phyloP scores from a whole-genome alignment of 2,888 invertebrate genomes.

The Diarsia mendica region DNA sequence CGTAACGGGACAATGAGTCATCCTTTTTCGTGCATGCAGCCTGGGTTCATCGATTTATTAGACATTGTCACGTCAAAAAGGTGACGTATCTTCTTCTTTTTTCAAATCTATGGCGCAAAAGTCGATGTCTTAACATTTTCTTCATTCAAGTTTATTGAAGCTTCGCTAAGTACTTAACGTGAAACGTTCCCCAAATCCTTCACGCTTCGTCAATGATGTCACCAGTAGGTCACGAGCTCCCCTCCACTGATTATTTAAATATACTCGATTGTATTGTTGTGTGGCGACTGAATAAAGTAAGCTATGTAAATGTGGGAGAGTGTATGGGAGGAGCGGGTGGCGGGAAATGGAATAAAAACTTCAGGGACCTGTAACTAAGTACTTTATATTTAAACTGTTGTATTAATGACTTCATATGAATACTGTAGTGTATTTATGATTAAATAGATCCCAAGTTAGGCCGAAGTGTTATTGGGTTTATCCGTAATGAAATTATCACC shows the following conservation, averaged over 20 bases:
- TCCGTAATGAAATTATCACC: not conserved
- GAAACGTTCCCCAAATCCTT: constrained; percentile 11
- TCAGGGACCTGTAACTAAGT: not conserved
- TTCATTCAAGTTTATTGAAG: constrained; percentile 14
- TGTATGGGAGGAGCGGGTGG: constrained; percentile 39
- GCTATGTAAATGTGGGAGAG: constrained; percentile 75
- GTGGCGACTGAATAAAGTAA: constrained; percentile 78
- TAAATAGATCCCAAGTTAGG: not conserved
- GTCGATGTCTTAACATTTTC: not conserved
- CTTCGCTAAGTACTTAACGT: constrained; percentile 4
- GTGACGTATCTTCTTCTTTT: not conserved
- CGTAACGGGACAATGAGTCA: too few relatives aligned
- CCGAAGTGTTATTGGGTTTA: not conserved
- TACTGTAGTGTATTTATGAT: not conserved
- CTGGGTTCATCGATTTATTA: too few relatives aligned
- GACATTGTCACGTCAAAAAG: not conserved
- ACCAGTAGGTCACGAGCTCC: constrained; percentile 58
- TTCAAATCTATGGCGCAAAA: not conserved
- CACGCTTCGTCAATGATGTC: constrained; percentile 37
- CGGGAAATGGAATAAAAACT: constrained; percentile 1
- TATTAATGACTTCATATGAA: too few relatives aligned
- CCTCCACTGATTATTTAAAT: constrained; percentile 79
- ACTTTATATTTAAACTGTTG: not conserved
- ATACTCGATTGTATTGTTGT: constrained; percentile 77
- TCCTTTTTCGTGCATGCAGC: too few relatives aligned